Evolutionary conservation across 2,888 invertebrate genomes (phyloP), one percentile per base, ranked within the genome.

Genomic region (Nomada goodeniana): DNA sequence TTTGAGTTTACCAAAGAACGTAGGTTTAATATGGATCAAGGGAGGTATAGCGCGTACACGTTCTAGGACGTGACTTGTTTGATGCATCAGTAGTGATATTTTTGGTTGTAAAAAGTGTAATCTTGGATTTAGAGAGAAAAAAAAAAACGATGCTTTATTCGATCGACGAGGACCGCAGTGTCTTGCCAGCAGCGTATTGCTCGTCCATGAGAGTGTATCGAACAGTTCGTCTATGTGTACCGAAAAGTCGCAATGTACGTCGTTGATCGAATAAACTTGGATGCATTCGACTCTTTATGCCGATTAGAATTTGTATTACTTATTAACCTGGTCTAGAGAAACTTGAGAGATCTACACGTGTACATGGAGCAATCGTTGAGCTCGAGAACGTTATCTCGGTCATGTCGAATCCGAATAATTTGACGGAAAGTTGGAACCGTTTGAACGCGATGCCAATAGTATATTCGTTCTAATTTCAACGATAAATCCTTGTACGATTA

Each of bases 401-500:
- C 20, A 23, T 67, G 47, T 59, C 29, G 42, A 18, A 63, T 20
- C 1, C n/a, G 10, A 64, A 59, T 29, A 5, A 59, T 29, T 18
- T 59, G 5, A 29, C 59, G 1, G 2, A 23, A 20, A 23, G 11
- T 55, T 20, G 52, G n/a, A 9, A 57, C 2, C 5, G 4, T 1
- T 18, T 11, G 15, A 36, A 60, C 42, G 29, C 60, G n/a, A n/a
- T 18, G 23, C 23, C 18, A 53, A 10, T 15, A 13, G 11, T 26
- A 47, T 11, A 59, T 18, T 59, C 23, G 59, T 55, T 55, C 13
- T 57, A 64, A 67, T 68, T 20, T 76, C 65, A 82, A 76, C 68
- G 63, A 76, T 42, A 64, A 68, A 29, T 52, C 77, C 72, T 55
- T 83, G 76, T 77, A 79, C 76, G 79, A 84, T 74, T 67, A 53